Evolutionary conservation across 2,797 vertebrate species (phyloP).

Genomic region (Selene dorsalis): DNA sequence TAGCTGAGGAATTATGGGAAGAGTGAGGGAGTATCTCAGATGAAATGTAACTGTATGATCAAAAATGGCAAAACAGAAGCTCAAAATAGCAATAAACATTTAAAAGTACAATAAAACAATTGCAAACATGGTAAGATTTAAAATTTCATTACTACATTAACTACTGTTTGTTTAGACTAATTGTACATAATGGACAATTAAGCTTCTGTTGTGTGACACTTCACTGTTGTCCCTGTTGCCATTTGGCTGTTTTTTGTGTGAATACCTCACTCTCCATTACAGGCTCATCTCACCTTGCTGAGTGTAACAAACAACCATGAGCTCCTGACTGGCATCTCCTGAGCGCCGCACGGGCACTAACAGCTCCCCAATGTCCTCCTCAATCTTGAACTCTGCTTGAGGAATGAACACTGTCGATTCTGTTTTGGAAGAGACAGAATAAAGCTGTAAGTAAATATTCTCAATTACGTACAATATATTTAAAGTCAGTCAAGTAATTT

Average conservation of each 20-base stretch:
- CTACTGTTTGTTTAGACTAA: neutral
- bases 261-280: neutral
- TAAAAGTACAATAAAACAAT: neutral
- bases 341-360: slow-evolving; percentile 86
- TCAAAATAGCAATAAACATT: neutral
- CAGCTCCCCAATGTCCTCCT: slow-evolving; percentile 89
- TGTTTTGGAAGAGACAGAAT: slow-evolving; percentile 64
- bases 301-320: slow-evolving; percentile 89
- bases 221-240: neutral
- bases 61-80: neutral
- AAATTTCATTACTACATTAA: neutral
- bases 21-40: neutral
- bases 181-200: neutral
- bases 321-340: slow-evolving; percentile 88
- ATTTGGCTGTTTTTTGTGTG: neutral
- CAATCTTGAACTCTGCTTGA: slow-evolving; percentile 86
- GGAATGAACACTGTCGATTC: slow-evolving; percentile 91
- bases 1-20: slow-evolving; percentile 72
- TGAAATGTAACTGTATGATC: too few relatives aligned
- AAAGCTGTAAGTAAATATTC: neutral
- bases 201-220: neutral
- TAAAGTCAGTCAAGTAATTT: neutral
- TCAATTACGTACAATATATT: neutral
- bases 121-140: neutral
- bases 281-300: slow-evolving; percentile 82